phyloP scores from a whole-genome alignment of 2,888 invertebrate genomes.

The Odontomyia ornata region DNA sequence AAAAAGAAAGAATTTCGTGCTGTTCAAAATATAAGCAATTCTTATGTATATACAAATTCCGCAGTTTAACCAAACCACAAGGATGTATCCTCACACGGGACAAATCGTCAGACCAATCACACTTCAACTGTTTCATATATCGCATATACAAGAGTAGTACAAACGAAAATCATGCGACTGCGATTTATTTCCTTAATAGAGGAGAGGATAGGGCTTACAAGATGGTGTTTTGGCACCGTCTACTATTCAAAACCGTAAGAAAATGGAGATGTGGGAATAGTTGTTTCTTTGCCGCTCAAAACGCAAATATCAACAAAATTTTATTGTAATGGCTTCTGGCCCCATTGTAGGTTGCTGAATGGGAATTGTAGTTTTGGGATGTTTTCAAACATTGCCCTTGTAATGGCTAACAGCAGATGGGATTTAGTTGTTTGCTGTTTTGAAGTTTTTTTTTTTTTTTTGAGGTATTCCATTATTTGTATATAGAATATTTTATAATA shows the following conservation, averaged over 20 bases:
- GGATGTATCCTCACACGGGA: background rate
- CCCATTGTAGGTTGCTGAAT: conserved; percentile 31
- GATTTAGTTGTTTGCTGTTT: conserved; percentile 34
- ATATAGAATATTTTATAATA: no score
- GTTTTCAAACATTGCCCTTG: conserved; percentile 16
- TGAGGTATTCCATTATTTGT: no score
- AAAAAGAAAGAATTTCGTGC: no score
- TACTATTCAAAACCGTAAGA: background rate
- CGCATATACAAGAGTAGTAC: background rate
- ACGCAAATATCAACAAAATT: conserved; percentile 49
- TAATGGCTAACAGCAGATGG: conserved; percentile 38
- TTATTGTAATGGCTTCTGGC: conserved; percentile 46
- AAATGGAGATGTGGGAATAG: background rate
- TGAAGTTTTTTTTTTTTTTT: background rate
- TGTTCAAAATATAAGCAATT: no score
- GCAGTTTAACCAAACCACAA: background rate
- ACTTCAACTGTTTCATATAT: background rate
- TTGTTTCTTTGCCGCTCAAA: conserved; percentile 21
- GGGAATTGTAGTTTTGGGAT: conserved; percentile 36
- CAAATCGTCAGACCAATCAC: background rate
- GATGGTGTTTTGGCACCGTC: conserved; percentile 32
- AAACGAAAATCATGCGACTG: conserved; percentile 36
- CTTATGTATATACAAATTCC: no score
- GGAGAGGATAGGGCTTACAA: conserved; percentile 7
- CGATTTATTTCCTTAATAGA: conserved; percentile 40